These are phyloP conservation scores for Dermochelys coriacea DNA, from an alignment of 2,797 vertebrate species.

Conservation along the genomic window DNA sequence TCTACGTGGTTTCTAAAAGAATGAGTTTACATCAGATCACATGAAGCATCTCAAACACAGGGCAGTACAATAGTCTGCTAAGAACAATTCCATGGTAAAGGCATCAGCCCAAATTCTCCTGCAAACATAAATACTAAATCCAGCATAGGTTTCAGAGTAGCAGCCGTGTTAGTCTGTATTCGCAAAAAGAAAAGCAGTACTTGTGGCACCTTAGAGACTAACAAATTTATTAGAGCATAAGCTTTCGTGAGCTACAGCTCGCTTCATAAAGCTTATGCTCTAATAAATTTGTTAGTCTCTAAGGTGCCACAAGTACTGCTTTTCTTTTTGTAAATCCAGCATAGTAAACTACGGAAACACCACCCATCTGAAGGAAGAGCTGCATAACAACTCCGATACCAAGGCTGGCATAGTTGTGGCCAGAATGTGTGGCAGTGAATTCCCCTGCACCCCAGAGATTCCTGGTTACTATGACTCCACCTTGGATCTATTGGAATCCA, in stretches of 20 bases:
- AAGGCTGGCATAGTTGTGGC: not conserved
- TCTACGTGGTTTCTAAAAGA: not conserved
- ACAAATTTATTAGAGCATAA: too few species aligned
- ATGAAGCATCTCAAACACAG: accelerated
- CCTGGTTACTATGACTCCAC: not conserved
- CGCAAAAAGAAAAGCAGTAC: too few species aligned
- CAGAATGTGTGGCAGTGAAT: not conserved
- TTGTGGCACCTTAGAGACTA: too few species aligned
- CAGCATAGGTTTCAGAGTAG: too few species aligned
- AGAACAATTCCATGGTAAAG: not conserved
- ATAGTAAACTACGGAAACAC: accelerated
- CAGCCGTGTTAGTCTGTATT: too few species aligned
- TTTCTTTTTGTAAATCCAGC: too few species aligned
- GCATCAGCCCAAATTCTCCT: not conserved
- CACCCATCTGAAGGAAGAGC: not conserved
- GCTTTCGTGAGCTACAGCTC: too few species aligned
- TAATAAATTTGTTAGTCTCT: too few species aligned
- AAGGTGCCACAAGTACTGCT: too few species aligned
- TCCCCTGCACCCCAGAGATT: not conserved
- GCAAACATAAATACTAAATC: not conserved
- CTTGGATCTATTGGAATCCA: not conserved
- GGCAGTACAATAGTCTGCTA: not conserved
- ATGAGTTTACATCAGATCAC: accelerated
- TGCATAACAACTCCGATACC: not conserved
- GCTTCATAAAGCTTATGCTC: too few species aligned